These are phyloP conservation scores for Halichoeres trimaculatus DNA, from an alignment of 2,113 vertebrate species.

Conservation along the genomic window DNA sequence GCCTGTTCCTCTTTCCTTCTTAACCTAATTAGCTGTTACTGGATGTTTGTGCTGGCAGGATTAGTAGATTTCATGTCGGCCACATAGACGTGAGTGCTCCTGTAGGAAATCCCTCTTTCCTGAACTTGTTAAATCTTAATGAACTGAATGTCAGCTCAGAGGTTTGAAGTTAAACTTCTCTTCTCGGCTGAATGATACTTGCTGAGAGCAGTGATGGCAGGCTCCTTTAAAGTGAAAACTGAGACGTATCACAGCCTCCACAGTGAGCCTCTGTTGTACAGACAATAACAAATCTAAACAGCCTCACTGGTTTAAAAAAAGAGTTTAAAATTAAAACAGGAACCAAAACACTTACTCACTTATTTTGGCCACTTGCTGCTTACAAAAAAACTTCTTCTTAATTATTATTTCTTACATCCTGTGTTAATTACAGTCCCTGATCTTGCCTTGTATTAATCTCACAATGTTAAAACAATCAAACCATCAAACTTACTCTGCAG, in stretches of 20 bases:
- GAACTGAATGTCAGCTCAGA: slow-evolving; percentile 24
- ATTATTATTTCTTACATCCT: not conserved
- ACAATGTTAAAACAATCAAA: not conserved
- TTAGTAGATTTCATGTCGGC: slow-evolving; percentile 6
- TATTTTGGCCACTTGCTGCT: too few species aligned
- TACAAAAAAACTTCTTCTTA: too few species aligned
- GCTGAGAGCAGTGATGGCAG: slow-evolving; percentile 76
- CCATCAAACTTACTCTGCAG: not conserved
- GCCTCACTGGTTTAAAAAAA: slow-evolving; percentile 31
- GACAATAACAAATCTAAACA: slow-evolving; percentile 69
- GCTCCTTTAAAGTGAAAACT: slow-evolving; percentile 65
- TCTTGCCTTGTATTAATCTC: not conserved
- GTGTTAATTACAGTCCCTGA: not conserved
- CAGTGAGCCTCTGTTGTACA: slow-evolving; percentile 68
- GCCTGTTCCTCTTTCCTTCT: slow-evolving; percentile 20
- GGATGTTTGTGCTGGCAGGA: not conserved
- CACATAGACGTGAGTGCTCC: not conserved
- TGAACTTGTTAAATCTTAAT: slow-evolving; percentile 10
- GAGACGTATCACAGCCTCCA: slow-evolving; percentile 76
- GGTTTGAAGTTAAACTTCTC: slow-evolving; percentile 67
- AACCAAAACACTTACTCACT: slow-evolving; percentile 43
- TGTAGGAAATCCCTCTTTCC: not conserved
- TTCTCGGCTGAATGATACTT: slow-evolving; percentile 70
- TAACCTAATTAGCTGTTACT: slow-evolving; percentile 18
- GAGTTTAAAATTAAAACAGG: slow-evolving; percentile 65